phyloP scores from a whole-genome alignment of 2,797 vertebrate species.

The Sebastes aleutianus region DNA sequence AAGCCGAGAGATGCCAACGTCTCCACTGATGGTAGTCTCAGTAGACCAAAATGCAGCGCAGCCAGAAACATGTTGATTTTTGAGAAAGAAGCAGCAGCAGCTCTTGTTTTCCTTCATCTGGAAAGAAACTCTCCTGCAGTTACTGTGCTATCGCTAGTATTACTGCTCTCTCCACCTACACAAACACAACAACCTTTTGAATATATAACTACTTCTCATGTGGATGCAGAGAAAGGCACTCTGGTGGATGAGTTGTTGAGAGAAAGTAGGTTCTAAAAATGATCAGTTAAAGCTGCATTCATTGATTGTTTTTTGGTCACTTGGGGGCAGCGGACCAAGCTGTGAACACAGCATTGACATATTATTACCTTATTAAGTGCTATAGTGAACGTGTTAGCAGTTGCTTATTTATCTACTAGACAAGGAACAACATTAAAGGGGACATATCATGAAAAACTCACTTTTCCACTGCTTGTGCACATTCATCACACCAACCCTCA shows the following conservation, averaged over 20 bases:
- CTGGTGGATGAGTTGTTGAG: background rate
- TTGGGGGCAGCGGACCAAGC: background rate
- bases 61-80: conserved; percentile 3
- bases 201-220: background rate
- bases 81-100: background rate
- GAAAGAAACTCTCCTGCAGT: background rate
- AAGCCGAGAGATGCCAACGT: background rate
- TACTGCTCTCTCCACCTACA: conserved; percentile 20
- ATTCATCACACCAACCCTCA: no score
- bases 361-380: no score
- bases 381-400: no score
- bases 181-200: background rate
- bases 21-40: background rate
- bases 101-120: background rate
- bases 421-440: no score
- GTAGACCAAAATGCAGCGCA: background rate
- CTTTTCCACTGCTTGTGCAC: no score
- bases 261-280: background rate
- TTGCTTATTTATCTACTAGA: no score
- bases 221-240: background rate
- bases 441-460: no score
- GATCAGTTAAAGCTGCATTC: background rate
- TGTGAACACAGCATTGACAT: no score
- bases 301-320: background rate
- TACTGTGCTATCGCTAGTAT: background rate